phyloP scores from a whole-genome alignment of 2,888 invertebrate genomes.

The Apodemia mormo region DNA sequence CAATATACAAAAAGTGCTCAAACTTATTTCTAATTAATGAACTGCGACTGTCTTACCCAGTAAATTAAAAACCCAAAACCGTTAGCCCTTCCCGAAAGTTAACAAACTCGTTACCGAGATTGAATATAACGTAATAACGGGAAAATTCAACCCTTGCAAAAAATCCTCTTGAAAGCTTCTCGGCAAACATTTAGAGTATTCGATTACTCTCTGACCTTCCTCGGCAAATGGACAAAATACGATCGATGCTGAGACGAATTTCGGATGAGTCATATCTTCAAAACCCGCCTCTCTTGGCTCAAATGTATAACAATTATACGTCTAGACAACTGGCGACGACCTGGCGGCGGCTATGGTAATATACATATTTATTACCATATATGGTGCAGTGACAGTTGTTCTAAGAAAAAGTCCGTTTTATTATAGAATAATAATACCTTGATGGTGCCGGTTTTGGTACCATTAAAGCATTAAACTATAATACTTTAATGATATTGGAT shows the following conservation, averaged over 20 bases:
- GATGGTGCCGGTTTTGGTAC: no score
- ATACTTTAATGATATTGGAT: no score
- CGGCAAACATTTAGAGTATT: slow-evolving; percentile 52
- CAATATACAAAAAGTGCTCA: neutral
- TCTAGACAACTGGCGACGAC: slow-evolving; percentile 75
- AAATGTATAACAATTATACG: slow-evolving; percentile 71
- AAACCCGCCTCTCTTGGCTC: slow-evolving; percentile 69
- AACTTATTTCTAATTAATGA: slow-evolving; percentile 4
- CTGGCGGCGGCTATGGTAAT: slow-evolving; percentile 65
- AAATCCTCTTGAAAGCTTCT: slow-evolving; percentile 31
- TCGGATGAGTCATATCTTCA: slow-evolving; percentile 71
- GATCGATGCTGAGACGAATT: slow-evolving; percentile 68
- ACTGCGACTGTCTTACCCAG: neutral
- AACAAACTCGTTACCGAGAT: slow-evolving; percentile 14
- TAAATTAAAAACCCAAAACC: neutral
- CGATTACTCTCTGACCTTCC: slow-evolving; percentile 56
- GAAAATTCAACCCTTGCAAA: slow-evolving; percentile 24
- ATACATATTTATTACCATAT: slow-evolving; percentile 37
- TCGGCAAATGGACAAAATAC: slow-evolving; percentile 58
- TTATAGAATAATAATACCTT: no score
- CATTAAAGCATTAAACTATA: no score
- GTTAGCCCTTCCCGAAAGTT: slow-evolving; percentile 7
- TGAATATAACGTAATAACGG: neutral
- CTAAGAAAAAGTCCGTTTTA: slow-evolving; percentile 25
- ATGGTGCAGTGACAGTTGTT: slow-evolving; percentile 43